Evolutionary conservation across 2,113 vertebrate genomes (phyloP), one percentile per base, ranked within the genome.

Genomic region (Cavia porcellus): DNA sequence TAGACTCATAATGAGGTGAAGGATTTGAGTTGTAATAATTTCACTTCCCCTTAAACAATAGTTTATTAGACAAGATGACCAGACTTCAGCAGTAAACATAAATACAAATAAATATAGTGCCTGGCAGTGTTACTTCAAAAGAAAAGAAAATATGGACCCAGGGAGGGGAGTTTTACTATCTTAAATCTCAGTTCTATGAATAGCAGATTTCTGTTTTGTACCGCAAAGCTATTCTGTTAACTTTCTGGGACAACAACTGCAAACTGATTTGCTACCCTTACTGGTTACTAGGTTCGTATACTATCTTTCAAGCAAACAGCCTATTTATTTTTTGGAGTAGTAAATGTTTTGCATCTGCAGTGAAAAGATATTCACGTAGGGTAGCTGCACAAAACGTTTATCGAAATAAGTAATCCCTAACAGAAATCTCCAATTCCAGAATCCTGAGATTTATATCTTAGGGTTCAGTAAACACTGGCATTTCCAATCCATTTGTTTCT

Each of bases 401-500:
- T 50, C 81, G 80, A 74, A 59, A 32, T n/a, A 94, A 95, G 86
- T 55, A 62, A 96, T 93, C 91, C 92, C 89, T 79, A 24, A 66
- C 88, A 45, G 45, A 38, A 14, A 84, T 80, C 92, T 96, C 42
- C 15, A 45, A 2, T 57, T 79, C n/a, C 75, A 93, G 74, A 47
- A 35, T 62, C 45, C 3, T 0, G 55, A 97, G 90, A 83, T 90
- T 96, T 89, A 66, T 24, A 75, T 28, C 28, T 5, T 22, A 15
- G 22, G 45, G 70, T 35, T 83, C 90, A 66, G 86, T 59, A 84
- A 89, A 61, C 45, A 86, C 59, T 75, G 72, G 28, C 42, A 75
- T 90, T 96, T 97, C 45, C 80, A 87, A 81, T 86, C 52, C 68
- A 80, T 82, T 89, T 95, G 55, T 47, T 79, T 79, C 75, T 50